Base-by-base conservation (phyloP, 2,888 invertebrate species). In the Drosophila anomalata region DNA sequence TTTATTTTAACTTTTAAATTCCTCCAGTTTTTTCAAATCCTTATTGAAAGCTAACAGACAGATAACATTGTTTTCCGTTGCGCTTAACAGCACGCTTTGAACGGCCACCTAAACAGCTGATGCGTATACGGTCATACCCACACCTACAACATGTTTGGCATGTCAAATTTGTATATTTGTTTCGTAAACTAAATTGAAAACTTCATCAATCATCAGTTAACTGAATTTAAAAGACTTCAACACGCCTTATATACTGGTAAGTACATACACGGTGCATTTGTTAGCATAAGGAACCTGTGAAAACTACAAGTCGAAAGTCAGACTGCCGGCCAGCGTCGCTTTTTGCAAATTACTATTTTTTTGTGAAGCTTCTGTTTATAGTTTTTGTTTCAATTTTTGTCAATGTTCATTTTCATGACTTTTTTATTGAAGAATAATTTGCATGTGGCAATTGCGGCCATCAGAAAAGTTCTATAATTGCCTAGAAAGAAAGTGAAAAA, bases 91-190 rank as follows among this genome's bases (percentile, higher is more conserved):
- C 51, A 68, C 69, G 9, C 0, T 44, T 17, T 9, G 22, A 20
- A 17, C 50, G 54, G 9, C 39, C 39, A 36, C 8, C n/a, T 0
- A 7, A 41, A 51, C 67, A 66, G 66, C 67, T 66, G 67, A 65
- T 39, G 17, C 2, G 41, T n/a, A 12, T 66, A 44, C 44, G 66
- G 66, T 66, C 66, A 66, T 66, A 66, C 66, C 14, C 42, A 46
- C 36, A 36, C 62, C 65, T 65, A 63, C 65, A 66, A 66, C 66
- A 66, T 66, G 65, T 65, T 66, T 56, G 44, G 50, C 48, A 50
- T 39, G 48, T 44, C 51, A 61, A 47, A 51, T 12, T 69, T 39
- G 8, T 36, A 69, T 61, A 69, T 61, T 54, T 60, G 36, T 67
- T 56, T 39, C 59, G 41, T 61, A 62, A 63, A 63, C 26, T 61